Percentiles rank a stretch among this genome's conserved stretches.
Evolutionary conservation across 2,888 invertebrate genomes (phyloP).

Genomic region (Ectropis crepuscularia): DNA sequence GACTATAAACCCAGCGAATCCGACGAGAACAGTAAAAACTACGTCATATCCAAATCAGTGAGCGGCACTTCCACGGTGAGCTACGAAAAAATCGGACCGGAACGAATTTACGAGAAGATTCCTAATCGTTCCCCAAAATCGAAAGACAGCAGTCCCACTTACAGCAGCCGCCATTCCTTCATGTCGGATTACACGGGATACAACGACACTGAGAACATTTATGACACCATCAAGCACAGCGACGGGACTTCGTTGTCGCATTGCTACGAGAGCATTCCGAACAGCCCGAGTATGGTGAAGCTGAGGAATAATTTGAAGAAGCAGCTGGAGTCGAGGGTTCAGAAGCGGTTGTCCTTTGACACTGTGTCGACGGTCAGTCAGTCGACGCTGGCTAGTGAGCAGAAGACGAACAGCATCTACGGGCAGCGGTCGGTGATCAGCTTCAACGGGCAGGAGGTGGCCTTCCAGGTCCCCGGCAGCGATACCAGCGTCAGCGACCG

Average conservation of each 20-base stretch:
- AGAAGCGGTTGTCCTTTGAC: slow-evolving; percentile 77
- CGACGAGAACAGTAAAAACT: slow-evolving; percentile 65
- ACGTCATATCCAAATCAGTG: slow-evolving; percentile 73
- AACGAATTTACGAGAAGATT: slow-evolving; percentile 80
- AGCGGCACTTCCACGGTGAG: slow-evolving; percentile 78
- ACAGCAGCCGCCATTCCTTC: slow-evolving; percentile 71
- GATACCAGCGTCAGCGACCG: slow-evolving; percentile 85
- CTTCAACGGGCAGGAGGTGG: slow-evolving; percentile 79
- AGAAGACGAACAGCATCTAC: slow-evolving; percentile 86
- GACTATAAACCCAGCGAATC: slow-evolving; percentile 71
- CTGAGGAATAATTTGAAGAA: slow-evolving; percentile 70
- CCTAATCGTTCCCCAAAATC: slow-evolving; percentile 65
- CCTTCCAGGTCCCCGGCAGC: slow-evolving; percentile 82
- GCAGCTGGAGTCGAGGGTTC: slow-evolving; percentile 65
- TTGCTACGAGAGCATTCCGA: slow-evolving; percentile 86
- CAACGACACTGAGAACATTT: slow-evolving; percentile 85
- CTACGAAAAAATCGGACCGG: slow-evolving; percentile 78
- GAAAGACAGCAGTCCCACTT: slow-evolving; percentile 71
- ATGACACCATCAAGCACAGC: slow-evolving; percentile 85
- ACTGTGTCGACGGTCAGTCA: slow-evolving; percentile 79
- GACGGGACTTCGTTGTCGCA: slow-evolving; percentile 81
- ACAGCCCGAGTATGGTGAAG: slow-evolving; percentile 79
- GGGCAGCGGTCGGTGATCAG: slow-evolving; percentile 81
- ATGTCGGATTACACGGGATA: slow-evolving; percentile 73
- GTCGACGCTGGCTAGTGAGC: slow-evolving; percentile 85